Evolutionary conservation across 30 jellyfish, hydroid and myxozoan species (phyloP).

Genomic region (Clytia hemisphaerica): DNA sequence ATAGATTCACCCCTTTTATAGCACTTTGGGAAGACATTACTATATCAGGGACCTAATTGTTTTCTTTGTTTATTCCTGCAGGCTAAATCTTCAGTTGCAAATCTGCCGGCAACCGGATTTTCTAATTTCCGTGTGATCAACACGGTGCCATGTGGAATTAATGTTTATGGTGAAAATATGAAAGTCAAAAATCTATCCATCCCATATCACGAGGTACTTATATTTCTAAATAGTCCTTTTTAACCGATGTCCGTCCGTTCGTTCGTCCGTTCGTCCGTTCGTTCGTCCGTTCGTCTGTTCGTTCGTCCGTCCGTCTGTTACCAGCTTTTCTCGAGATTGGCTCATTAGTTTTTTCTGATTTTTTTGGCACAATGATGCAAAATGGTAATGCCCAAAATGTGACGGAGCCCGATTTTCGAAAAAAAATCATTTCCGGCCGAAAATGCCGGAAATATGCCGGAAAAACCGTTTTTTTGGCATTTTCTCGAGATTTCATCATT

Average conservation of each 20-base stretch:
- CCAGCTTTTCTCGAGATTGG: background rate
- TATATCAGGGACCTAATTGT: too few species aligned
- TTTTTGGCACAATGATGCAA: too few species aligned
- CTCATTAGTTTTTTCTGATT: background rate
- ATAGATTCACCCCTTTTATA: too few species aligned
- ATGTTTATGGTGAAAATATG: constrained; percentile 52
- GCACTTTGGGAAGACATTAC: too few species aligned
- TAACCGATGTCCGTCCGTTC: background rate
- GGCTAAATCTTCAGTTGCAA: constrained; percentile 85
- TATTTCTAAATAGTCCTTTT: background rate
- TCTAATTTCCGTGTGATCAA: constrained; percentile 88
- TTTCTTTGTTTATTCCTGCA: constrained; percentile 22
- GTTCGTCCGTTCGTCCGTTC: background rate
- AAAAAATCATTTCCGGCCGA: too few species aligned
- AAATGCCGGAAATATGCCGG: too few species aligned
- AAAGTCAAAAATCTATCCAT: constrained; percentile 42
- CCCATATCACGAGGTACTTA: constrained; percentile 54
- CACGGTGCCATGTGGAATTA: constrained; percentile 76
- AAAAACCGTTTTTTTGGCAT: too few species aligned
- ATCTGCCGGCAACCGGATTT: constrained; percentile 96
- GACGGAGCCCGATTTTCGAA: too few species aligned
- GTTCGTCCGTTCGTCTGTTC: background rate
- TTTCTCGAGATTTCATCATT: too few species aligned
- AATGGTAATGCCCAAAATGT: too few species aligned
- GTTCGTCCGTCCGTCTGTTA: background rate